phyloP scores from a whole-genome alignment of 2,113 vertebrate species.

The Burhinus oedicnemus region DNA sequence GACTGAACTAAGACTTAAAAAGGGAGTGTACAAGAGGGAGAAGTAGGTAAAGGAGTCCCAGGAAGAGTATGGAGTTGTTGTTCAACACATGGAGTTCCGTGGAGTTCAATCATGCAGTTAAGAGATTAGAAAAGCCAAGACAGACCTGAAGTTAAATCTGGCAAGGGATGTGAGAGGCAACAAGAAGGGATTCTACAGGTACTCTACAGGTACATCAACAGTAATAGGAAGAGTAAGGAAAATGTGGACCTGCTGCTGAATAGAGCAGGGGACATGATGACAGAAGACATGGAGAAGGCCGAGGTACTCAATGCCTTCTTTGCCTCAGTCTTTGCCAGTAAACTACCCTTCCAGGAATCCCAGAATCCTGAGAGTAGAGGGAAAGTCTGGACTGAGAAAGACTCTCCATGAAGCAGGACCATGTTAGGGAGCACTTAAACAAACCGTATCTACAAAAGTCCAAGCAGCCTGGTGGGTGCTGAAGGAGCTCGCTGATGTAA shows the following conservation, averaged over 20 bases:
- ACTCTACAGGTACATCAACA: neutral
- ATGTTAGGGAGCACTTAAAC: neutral
- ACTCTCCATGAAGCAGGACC: neutral
- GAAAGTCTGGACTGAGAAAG: neutral
- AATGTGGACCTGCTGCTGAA: neutral
- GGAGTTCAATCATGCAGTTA: neutral
- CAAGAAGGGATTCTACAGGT: neutral
- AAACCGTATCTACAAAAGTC: neutral
- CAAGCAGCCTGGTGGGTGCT: neutral
- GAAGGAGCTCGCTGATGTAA: neutral
- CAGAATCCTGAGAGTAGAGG: neutral
- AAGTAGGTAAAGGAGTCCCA: neutral
- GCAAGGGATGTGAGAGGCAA: neutral
- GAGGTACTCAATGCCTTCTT: neutral
- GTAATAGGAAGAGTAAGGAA: neutral
- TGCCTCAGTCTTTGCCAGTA: neutral
- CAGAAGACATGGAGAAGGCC: neutral
- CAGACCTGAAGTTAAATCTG: neutral
- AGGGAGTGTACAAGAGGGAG: neutral
- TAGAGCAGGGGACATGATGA: neutral
- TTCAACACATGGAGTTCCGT: neutral
- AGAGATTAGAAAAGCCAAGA: neutral
- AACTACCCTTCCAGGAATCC: neutral
- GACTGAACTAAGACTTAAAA: neutral
- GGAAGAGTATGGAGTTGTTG: neutral